Evolutionary conservation across 2,113 vertebrate species (phyloP).

Genomic region (Aldabrachelys gigantea): DNA sequence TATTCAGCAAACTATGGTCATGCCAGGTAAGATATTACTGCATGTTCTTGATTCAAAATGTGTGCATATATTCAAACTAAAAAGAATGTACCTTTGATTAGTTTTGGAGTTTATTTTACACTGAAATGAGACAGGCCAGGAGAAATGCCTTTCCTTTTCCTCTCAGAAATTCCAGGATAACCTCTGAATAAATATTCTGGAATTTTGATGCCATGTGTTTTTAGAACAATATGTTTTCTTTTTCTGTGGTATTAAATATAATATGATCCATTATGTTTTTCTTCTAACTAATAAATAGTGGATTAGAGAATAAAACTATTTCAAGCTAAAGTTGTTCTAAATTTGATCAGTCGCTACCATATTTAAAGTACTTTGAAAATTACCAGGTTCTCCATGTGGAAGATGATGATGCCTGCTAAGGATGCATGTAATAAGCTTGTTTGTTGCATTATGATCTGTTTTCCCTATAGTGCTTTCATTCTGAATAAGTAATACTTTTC

Average conservation of each 20-base stretch:
- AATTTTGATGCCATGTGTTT: conserved; percentile 53
- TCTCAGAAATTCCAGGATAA: conserved; percentile 10
- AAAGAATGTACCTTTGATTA: background rate
- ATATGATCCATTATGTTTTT: conserved; percentile 45
- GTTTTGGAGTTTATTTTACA: conserved; percentile 28
- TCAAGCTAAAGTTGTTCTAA: conserved; percentile 42
- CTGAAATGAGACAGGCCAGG: conserved; percentile 25
- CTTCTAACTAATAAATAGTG: conserved; percentile 46
- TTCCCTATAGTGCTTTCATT: background rate
- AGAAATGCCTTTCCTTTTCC: conserved; percentile 44
- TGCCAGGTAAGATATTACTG: conserved; percentile 82
- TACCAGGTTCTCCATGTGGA: background rate
- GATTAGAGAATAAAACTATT: conserved; percentile 47
- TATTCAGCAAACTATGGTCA: conserved; percentile 75
- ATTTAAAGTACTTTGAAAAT: background rate
- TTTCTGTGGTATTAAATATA: conserved; percentile 30
- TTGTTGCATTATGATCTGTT: background rate
- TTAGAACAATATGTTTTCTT: conserved; percentile 14
- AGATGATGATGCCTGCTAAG: background rate
- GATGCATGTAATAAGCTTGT: background rate
- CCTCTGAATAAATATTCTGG: conserved; percentile 44
- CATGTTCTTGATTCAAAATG: background rate
- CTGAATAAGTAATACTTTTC: background rate
- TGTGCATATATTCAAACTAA: background rate
- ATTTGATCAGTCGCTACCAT: background rate